A percentile compares a stretch with the other conserved stretches of the same genome.
Evolutionary conservation across 2,888 invertebrate genomes (phyloP).

Genomic region (Apamea monoglypha): DNA sequence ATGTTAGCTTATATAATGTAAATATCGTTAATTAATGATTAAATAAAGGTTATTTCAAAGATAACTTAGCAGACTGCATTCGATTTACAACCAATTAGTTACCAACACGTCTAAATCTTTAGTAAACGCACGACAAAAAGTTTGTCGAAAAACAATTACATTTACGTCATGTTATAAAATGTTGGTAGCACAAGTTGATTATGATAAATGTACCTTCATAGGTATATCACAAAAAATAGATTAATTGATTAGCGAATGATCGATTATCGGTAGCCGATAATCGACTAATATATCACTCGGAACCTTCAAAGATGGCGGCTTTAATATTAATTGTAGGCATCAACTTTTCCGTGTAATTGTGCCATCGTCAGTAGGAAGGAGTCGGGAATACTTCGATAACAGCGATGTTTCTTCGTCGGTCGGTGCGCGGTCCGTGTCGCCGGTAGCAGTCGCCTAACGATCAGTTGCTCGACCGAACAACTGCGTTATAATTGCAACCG

Average conservation of each 20-base stretch:
- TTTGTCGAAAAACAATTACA: constrained; percentile 6
- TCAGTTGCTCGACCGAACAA: constrained; percentile 47
- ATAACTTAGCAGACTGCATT: constrained; percentile 26
- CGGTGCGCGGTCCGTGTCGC: constrained; percentile 36
- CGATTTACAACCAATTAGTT: constrained; percentile 37
- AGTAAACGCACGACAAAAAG: constrained; percentile 21
- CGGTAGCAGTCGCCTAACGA: constrained; percentile 60
- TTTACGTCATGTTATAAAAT: constrained; percentile 18
- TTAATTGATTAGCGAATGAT: constrained; percentile 54
- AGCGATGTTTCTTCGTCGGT: constrained; percentile 38
- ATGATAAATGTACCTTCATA: constrained; percentile 39
- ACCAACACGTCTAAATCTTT: constrained; percentile 38
- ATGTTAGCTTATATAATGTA: no score
- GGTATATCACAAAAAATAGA: constrained; percentile 44
- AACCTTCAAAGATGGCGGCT: constrained; percentile 46
- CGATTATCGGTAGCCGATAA: constrained; percentile 50
- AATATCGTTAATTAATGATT: no score
- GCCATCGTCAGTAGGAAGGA: constrained; percentile 19
- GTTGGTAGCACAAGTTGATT: constrained; percentile 34
- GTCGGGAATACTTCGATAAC: constrained; percentile 34
- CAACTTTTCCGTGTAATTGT: constrained; percentile 28
- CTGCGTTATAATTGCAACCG: constrained; percentile 63
- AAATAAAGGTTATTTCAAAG: no score
- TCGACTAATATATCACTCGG: constrained; percentile 53
- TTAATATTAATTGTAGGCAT: constrained; percentile 49